phyloP scores from a whole-genome alignment of 2,888 invertebrate species.

The Drosophila paramelanica region DNA sequence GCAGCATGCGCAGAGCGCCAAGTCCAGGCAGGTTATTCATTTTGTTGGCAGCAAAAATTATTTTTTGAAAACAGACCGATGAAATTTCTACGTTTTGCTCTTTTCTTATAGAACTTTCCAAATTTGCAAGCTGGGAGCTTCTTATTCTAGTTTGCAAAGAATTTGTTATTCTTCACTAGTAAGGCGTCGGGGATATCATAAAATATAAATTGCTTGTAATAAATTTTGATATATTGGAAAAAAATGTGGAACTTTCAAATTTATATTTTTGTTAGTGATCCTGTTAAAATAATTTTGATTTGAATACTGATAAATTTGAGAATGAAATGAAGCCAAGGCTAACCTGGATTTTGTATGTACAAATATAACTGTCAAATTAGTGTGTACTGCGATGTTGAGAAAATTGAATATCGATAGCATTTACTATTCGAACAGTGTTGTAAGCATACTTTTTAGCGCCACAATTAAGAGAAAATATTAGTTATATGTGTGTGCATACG shows the following conservation, averaged over 20 bases:
- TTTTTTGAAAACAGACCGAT: neutral
- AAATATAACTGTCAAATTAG: neutral
- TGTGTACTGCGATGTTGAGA: neutral
- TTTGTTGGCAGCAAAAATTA: neutral
- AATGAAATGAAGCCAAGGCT: neutral
- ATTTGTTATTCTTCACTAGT: neutral
- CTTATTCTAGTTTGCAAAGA: neutral
- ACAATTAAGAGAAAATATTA: neutral
- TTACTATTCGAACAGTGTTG: too few relatives aligned
- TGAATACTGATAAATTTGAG: neutral
- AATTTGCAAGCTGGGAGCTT: too few relatives aligned
- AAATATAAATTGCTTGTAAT: neutral
- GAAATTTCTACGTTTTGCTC: too few relatives aligned
- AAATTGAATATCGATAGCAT: neutral
- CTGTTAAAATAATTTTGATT: conserved; percentile 2
- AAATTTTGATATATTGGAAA: neutral
- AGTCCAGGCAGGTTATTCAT: conserved; percentile 12
- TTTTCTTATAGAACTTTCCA: too few relatives aligned
- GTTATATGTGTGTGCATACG: too few relatives aligned
- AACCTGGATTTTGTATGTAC: neutral
- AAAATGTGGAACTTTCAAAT: conserved; percentile 1
- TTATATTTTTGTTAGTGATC: conserved; percentile 3
- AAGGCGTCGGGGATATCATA: neutral
- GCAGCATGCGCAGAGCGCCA: neutral
- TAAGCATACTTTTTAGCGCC: conserved; percentile 2